Conservation (phyloP, 2,113 vertebrate species). For the Lampris incognitus region DNA sequence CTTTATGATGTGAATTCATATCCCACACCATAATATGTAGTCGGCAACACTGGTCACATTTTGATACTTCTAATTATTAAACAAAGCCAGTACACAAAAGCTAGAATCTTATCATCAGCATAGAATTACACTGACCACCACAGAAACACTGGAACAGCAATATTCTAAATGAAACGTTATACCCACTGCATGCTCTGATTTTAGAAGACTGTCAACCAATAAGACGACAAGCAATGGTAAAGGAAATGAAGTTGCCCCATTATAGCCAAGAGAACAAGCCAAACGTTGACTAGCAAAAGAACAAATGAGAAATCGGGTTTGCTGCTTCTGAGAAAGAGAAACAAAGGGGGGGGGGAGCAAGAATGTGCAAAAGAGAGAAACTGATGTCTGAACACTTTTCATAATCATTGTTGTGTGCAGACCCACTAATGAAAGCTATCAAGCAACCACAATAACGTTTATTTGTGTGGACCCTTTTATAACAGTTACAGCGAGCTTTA, state of each 20-base stretch:
- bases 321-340: neutral
- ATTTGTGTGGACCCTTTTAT: too few species aligned
- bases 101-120: slow-evolving; percentile 48
- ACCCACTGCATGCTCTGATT: slow-evolving; percentile 52
- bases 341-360: slow-evolving; percentile 4
- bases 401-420: slow-evolving; percentile 8
- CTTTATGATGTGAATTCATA: too few species aligned
- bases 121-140: slow-evolving; percentile 50
- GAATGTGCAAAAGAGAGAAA: neutral
- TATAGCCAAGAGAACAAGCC: slow-evolving; percentile 30
- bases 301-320: slow-evolving; percentile 5
- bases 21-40: too few species aligned
- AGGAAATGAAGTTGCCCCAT: slow-evolving; percentile 35
- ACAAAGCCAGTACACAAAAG: slow-evolving; percentile 1
- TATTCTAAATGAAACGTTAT: slow-evolving; percentile 38
- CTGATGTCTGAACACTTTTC: slow-evolving; percentile 19
- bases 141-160: slow-evolving; percentile 3
- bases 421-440: slow-evolving; percentile 25
- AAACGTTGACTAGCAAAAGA: neutral
- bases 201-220: slow-evolving; percentile 58
- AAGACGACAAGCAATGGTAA: slow-evolving; percentile 50
- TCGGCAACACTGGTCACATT: neutral
- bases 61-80: neutral
- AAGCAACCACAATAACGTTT: too few species aligned
- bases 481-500: too few species aligned